Conservation (phyloP, 2,113 vertebrate genomes). For the Chaenocephalus aceratus region DNA sequence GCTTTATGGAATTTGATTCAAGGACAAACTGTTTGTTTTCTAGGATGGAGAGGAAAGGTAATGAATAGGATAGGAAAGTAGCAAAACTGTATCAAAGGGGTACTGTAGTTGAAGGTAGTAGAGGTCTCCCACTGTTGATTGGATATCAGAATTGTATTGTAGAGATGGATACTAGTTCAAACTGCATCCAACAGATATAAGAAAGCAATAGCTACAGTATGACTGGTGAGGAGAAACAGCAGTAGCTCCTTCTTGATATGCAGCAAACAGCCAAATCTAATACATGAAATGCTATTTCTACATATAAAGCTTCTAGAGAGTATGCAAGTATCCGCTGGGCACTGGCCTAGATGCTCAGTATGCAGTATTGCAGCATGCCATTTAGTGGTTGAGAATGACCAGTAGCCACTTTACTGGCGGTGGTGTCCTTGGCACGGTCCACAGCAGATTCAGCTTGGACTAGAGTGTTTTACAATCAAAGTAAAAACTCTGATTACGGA, state of each 20-base stretch:
- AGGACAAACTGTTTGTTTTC: constrained; percentile 46
- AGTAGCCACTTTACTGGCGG: constrained; percentile 7
- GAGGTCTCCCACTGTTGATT: constrained; percentile 1
- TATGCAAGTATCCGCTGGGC: constrained; percentile 5
- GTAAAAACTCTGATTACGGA: background rate
- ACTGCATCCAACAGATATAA: constrained; percentile 36
- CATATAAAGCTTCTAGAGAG: constrained; percentile 5
- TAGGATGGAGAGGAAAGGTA: constrained; percentile 8
- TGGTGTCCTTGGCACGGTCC: background rate
- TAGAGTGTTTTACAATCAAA: background rate
- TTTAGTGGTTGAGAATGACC: constrained; percentile 28
- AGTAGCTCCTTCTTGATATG: constrained; percentile 35
- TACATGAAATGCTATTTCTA: constrained; percentile 30
- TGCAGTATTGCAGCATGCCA: constrained; percentile 6
- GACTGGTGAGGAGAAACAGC: constrained; percentile 41
- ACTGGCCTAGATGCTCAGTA: constrained; percentile 5
- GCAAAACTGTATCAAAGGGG: background rate
- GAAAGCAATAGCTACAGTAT: constrained; percentile 7
- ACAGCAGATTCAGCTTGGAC: background rate
- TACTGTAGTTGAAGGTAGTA: constrained; percentile 9
- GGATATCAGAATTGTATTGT: constrained; percentile 25
- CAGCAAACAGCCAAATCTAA: constrained; percentile 21
- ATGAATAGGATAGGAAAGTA: constrained; percentile 4
- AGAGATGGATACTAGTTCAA: constrained; percentile 8
- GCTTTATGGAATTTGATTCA: constrained; percentile 46